Conservation (phyloP, 1,140 invertebrate species). For the Diprion similis region DNA sequence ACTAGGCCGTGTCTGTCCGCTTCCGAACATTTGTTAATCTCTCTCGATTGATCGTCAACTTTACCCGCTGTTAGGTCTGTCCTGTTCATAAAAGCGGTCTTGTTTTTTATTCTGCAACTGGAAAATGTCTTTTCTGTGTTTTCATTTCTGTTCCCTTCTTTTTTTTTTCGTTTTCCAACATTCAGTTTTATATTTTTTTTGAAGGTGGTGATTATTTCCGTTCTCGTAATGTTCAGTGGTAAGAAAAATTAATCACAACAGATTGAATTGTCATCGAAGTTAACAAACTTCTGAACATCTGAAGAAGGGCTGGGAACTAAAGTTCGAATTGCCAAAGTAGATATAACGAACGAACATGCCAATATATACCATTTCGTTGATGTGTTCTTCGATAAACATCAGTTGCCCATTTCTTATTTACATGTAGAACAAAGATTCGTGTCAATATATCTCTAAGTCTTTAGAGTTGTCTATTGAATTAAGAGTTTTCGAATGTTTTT, state of each 20-base stretch:
- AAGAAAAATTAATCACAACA: neutral
- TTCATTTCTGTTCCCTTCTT: constrained; percentile 24
- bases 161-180: constrained; percentile 12
- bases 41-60: constrained; percentile 29
- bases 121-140: constrained; percentile 18
- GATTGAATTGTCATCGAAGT: neutral
- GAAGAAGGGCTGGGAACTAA: neutral
- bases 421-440: neutral
- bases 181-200: neutral
- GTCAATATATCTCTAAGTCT: neutral
- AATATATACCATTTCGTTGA: neutral
- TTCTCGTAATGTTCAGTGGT: neutral
- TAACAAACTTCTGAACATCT: neutral
- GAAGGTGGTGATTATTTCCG: neutral
- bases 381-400: neutral
- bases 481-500: neutral
- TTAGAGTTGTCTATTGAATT: neutral
- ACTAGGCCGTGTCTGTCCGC: constrained; percentile 54
- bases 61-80: constrained; percentile 32
- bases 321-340: neutral
- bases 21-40: constrained; percentile 15
- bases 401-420: neutral
- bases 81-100: constrained; percentile 28
- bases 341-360: neutral
- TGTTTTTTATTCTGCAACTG: constrained; percentile 19